phyloP scores from a whole-genome alignment of 2,113 vertebrate species.

The Vidua chalybeata region DNA sequence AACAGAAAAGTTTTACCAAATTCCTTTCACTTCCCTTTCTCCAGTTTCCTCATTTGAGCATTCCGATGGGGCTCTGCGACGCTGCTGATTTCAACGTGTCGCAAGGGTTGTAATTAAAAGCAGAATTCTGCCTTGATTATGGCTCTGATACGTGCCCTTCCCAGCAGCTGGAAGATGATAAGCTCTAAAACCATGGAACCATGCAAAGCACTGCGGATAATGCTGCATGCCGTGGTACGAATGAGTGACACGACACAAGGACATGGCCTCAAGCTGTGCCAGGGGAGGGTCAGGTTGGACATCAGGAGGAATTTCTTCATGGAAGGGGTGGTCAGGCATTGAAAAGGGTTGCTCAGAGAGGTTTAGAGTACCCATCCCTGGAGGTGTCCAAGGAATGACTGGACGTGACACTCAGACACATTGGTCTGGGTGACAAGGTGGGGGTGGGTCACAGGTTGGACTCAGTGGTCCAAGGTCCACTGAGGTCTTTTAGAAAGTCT shows the following conservation, averaged over 20 bases:
- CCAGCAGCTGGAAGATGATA: not conserved
- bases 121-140: constrained; percentile 50
- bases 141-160: not conserved
- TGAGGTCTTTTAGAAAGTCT: not conserved
- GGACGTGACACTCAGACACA: not conserved
- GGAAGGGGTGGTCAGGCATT: not conserved
- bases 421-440: not conserved
- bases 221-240: accelerated
- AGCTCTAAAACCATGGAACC: not conserved
- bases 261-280: not conserved
- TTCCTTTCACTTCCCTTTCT: not conserved
- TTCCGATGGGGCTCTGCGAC: not conserved
- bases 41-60: not conserved
- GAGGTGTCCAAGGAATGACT: not conserved
- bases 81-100: not conserved
- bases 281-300: not conserved
- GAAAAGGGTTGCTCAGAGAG: not conserved
- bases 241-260: not conserved
- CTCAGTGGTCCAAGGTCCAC: no score
- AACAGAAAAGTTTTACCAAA: not conserved
- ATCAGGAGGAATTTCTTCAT: not conserved
- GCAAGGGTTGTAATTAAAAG: constrained; percentile 28
- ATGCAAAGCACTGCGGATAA: not conserved
- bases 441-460: accelerated
- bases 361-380: not conserved